phyloP scores from a whole-genome alignment of 1,140 invertebrate genomes.

The Drosophila takahashii region DNA sequence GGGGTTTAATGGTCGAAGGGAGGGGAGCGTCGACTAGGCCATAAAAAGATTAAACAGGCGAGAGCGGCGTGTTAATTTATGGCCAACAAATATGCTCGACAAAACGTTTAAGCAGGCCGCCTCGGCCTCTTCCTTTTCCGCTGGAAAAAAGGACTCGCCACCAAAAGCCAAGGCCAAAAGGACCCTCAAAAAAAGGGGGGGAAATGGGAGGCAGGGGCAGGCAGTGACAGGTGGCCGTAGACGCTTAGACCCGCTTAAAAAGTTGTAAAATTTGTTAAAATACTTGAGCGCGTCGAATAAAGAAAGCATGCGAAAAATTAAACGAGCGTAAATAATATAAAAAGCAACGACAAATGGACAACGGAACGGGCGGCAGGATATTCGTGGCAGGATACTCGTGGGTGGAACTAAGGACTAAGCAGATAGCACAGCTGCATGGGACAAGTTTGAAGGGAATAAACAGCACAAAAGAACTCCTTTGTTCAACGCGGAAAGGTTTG shows the following conservation, averaged over 20 bases:
- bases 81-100: conserved; percentile 70
- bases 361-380: background rate
- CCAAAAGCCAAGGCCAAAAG: conserved; percentile 51
- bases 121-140: background rate
- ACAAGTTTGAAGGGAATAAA: background rate
- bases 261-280: conserved; percentile 75
- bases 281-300: conserved; percentile 59
- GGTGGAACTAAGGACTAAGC: background rate
- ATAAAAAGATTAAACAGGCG: conserved; percentile 72
- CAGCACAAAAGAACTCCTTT: background rate
- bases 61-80: conserved; percentile 74
- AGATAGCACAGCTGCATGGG: conserved; percentile 34
- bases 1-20: background rate
- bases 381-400: no score
- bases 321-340: conserved; percentile 73
- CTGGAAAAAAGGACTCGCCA: conserved; percentile 16
- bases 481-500: background rate
- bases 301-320: conserved; percentile 63
- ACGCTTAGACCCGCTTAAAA: conserved; percentile 63
- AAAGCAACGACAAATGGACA: conserved; percentile 61
- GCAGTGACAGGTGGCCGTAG: conserved; percentile 12
- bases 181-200: background rate
- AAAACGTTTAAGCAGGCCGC: conserved; percentile 55
- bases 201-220: background rate
- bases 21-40: conserved; percentile 27